A percentile compares a stretch with the other conserved stretches of the same genome.
Conservation (phyloP, 2,113 vertebrate species). For the Falcunculus frontatus region DNA sequence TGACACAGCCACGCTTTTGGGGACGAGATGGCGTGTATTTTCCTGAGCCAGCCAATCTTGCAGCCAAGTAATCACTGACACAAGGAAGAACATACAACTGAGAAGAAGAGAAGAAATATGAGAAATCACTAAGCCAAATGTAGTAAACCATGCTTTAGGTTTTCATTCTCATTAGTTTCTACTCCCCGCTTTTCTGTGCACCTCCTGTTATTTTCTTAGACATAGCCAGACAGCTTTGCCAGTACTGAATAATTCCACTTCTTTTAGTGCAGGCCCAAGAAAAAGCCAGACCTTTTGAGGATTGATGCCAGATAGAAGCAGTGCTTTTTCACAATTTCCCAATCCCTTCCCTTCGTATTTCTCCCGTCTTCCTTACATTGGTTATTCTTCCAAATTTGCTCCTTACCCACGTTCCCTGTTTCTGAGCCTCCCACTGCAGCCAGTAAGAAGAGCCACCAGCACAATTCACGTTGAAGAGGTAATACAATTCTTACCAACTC, state of each 20-base stretch:
- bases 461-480: not conserved
- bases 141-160: not conserved
- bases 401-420: not conserved
- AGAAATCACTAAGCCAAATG: not conserved
- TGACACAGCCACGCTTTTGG: not conserved
- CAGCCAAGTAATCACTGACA: not conserved
- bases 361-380: not conserved
- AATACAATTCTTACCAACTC: not conserved
- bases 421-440: not conserved
- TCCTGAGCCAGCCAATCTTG: not conserved
- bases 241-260: not conserved
- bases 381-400: not conserved
- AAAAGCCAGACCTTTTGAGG: not conserved
- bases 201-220: not conserved
- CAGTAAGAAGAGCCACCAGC: not conserved
- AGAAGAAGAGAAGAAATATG: not conserved
- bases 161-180: not conserved
- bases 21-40: not conserved
- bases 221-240: not conserved
- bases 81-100: not conserved
- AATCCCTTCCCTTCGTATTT: not conserved
- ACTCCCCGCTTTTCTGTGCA: not conserved
- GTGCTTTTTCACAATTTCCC: not conserved
- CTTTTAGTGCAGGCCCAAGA: not conserved
- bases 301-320: not conserved